Base-by-base conservation (phyloP, 2,888 invertebrate species). In the Acronicta psi region DNA sequence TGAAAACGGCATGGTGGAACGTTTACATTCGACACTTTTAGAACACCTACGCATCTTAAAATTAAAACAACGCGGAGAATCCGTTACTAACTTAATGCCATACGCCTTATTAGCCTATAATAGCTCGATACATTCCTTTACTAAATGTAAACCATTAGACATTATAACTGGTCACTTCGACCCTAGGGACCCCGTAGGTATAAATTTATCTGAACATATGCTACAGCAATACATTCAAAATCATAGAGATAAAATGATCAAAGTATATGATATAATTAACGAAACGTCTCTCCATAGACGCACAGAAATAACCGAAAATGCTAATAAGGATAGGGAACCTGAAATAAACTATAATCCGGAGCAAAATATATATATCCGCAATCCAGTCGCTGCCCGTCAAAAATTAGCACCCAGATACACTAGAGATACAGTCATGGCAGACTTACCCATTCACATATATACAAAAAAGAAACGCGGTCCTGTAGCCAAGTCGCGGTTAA, bases 91-190 rank as follows among this genome's bases (percentile, higher is more conserved):
- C 10, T 18, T 55, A 2, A 49, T 55, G 34, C 13, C 40, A 13
- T 55, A 55, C 3, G 50, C 55, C 6, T 1, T 55, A 25, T 11
- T 55, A 6, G 50, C 50, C 2, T 49, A 55, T 10, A 55, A 47
- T n/a, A 36, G 36, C 7, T n/a, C 36, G 4, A 36, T 36, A 0
- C 10, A 73, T 49, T 71, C 69, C 25, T 2, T 46, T 7, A 54
- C 46, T 0, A 54, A 47, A 18, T 55, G 55, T 25, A 31, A 41
- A 11, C 49, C 55, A 16, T 8, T 55, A 1, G 55, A 55, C 36
- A 13, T 74, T 25, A 62, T 75, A 18, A 64, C 46, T 5, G 75
- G 72, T 42, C 74, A 78, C 25, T 69, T 68, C 46, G 75, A 73
- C 23, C 73, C 75, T 0, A 40, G 77, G 13, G 73, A 79, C 41